Conservation (phyloP, 2,888 invertebrate genomes). For the Watsonalla binaria region DNA sequence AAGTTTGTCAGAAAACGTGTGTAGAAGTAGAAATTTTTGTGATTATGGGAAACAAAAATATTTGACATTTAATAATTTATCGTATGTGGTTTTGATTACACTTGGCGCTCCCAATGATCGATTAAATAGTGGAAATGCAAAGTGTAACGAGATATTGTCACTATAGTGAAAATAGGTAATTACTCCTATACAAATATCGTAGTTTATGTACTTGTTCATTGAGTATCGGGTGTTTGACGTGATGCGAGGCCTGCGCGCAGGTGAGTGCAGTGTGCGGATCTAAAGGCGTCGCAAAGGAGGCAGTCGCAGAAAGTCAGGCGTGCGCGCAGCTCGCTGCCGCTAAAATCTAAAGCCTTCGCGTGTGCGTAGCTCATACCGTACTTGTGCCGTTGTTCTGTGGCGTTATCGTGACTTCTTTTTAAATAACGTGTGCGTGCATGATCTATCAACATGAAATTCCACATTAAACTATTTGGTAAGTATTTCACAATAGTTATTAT, state of each 20-base stretch:
- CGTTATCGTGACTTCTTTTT: constrained; percentile 11
- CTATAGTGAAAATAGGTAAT: neutral
- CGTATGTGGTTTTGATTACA: too few relatives aligned
- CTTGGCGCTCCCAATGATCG: too few relatives aligned
- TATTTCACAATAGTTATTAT: constrained; percentile 8
- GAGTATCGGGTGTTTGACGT: constrained; percentile 49
- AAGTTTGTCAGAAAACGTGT: too few relatives aligned
- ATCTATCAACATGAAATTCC: constrained; percentile 55
- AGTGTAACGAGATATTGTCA: neutral
- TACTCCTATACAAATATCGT: neutral
- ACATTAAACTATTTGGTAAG: constrained; percentile 65
- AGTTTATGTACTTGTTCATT: constrained; percentile 21
- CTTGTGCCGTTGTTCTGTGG: constrained; percentile 31
- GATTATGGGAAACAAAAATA: too few relatives aligned
- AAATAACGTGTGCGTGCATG: constrained; percentile 31
- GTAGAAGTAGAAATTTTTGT: too few relatives aligned
- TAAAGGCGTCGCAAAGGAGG: constrained; percentile 23
- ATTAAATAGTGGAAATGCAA: neutral
- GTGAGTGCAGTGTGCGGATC: constrained; percentile 36
- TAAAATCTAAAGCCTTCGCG: constrained; percentile 28
- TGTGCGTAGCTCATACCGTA: constrained; percentile 22
- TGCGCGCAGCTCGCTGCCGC: constrained; percentile 51
- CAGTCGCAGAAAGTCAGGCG: constrained; percentile 62
- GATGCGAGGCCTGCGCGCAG: constrained; percentile 50
- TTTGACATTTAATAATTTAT: too few relatives aligned